phyloP scores from a whole-genome alignment of 30 jellyfish, hydroid and myxozoan species.

The Cassiopea andromeda region DNA sequence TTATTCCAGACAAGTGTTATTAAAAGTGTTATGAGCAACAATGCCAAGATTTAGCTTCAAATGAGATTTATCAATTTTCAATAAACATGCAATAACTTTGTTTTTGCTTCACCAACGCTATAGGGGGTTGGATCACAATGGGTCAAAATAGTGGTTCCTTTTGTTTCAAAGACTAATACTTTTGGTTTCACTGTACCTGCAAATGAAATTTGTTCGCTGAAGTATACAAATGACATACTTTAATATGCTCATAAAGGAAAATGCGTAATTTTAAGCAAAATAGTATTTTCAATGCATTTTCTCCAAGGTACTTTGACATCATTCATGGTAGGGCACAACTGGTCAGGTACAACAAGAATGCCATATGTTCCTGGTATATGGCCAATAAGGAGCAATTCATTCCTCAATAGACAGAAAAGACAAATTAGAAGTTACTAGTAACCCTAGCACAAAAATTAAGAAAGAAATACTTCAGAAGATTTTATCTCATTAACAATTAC shows the following conservation, averaged over 20 bases:
- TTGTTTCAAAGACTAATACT: not conserved
- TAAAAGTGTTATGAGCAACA: no score
- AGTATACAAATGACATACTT: not conserved
- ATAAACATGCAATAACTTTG: no score
- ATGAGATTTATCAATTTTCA: no score
- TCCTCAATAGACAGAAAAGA: not conserved
- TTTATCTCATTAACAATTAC: not conserved
- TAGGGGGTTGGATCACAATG: no score
- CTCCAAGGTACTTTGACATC: not conserved
- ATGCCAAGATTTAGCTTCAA: no score
- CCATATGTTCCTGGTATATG: not conserved
- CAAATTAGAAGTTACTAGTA: not conserved
- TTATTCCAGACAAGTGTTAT: no score
- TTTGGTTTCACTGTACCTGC: not conserved
- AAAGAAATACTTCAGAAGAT: not conserved
- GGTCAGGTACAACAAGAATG: not conserved
- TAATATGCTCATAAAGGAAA: not conserved
- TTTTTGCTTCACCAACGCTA: no score
- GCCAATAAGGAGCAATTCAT: not conserved
- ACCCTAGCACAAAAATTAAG: not conserved
- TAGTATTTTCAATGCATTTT: not conserved
- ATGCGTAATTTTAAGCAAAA: no score
- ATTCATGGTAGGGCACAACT: not conserved
- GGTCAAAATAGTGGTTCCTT: not conserved
- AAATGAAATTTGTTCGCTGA: not conserved